These are phyloP conservation scores for Conus ventricosus DNA, from an alignment of 1,140 invertebrate species.

Conservation along the genomic window DNA sequence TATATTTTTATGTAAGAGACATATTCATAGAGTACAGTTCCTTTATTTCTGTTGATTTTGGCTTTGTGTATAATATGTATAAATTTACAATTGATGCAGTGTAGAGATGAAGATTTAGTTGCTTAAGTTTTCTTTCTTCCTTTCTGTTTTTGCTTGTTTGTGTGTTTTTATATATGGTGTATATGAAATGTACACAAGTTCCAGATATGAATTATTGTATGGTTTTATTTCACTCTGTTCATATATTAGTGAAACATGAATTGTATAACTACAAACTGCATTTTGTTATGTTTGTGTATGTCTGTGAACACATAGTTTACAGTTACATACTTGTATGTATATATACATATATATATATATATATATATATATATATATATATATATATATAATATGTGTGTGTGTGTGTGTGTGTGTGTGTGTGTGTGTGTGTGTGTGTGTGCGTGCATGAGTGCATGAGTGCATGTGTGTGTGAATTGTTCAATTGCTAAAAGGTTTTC, in stretches of 20 bases:
- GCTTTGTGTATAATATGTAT: too few relatives aligned
- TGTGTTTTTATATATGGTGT: too few relatives aligned
- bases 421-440: conserved; percentile 10
- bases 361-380: neutral
- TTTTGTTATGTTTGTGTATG: neutral
- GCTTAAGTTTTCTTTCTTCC: too few relatives aligned
- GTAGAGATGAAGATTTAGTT: too few relatives aligned
- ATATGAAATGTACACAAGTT: neutral
- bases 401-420: conserved; percentile 2
- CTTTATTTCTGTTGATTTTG: too few relatives aligned
- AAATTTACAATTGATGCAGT: too few relatives aligned
- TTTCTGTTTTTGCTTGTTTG: too few relatives aligned
- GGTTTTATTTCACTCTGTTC: neutral
- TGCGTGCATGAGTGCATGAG: neutral
- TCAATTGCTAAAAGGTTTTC: too few relatives aligned
- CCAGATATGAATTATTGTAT: neutral
- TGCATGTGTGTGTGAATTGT: too few relatives aligned
- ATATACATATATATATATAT: neutral
- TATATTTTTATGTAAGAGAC: too few relatives aligned
- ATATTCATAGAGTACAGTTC: too few relatives aligned
- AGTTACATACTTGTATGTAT: neutral
- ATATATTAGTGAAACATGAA: neutral
- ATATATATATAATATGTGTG: neutral
- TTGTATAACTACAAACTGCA: neutral
- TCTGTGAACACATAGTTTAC: too few relatives aligned